phyloP scores from a whole-genome alignment of 2,888 invertebrate species.

The Gastrophysa polygoni region DNA sequence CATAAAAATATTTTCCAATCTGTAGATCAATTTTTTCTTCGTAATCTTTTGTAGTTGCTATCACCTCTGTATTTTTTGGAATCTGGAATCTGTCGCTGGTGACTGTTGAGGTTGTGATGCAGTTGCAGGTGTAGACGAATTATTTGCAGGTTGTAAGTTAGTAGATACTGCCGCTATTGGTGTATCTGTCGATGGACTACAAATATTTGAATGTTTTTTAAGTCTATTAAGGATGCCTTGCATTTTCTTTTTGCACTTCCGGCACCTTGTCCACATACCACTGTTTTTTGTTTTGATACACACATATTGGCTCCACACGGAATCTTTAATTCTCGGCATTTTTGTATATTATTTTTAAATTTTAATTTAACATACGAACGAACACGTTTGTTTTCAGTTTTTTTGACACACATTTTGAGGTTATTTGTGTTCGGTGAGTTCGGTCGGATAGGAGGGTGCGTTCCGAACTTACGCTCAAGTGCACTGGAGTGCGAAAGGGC shows the following conservation, averaged over 20 bases:
- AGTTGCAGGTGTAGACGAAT: slow-evolving; percentile 12
- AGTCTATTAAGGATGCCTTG: slow-evolving; percentile 11
- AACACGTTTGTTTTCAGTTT: too few relatives aligned
- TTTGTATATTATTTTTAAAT: background rate
- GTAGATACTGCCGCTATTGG: slow-evolving; percentile 10
- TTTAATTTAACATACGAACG: too few relatives aligned
- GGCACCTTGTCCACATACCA: slow-evolving; percentile 7
- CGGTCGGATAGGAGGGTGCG: slow-evolving; percentile 5
- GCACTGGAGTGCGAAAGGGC: slow-evolving; percentile 12
- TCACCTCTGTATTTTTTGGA: slow-evolving; percentile 11
- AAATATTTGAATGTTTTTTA: slow-evolving; percentile 8
- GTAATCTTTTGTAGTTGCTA: slow-evolving; percentile 12
- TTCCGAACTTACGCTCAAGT: slow-evolving; percentile 9
- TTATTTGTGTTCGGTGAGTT: slow-evolving; percentile 6
- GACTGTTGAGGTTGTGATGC: slow-evolving; percentile 12
- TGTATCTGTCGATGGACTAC: slow-evolving; percentile 11
- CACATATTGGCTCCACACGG: slow-evolving; percentile 9
- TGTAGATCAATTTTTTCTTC: slow-evolving; percentile 12
- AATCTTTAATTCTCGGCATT: slow-evolving; percentile 7
- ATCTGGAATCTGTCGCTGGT: slow-evolving; percentile 11
- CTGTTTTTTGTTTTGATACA: slow-evolving; percentile 8
- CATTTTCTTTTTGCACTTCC: slow-evolving; percentile 9
- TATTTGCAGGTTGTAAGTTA: slow-evolving; percentile 13
- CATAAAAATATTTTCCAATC: slow-evolving; percentile 4
- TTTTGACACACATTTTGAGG: slow-evolving; percentile 3